These are phyloP conservation scores for Scrobipalpa atriplicella DNA, from an alignment of 2,888 invertebrate species.

Conservation along the genomic window DNA sequence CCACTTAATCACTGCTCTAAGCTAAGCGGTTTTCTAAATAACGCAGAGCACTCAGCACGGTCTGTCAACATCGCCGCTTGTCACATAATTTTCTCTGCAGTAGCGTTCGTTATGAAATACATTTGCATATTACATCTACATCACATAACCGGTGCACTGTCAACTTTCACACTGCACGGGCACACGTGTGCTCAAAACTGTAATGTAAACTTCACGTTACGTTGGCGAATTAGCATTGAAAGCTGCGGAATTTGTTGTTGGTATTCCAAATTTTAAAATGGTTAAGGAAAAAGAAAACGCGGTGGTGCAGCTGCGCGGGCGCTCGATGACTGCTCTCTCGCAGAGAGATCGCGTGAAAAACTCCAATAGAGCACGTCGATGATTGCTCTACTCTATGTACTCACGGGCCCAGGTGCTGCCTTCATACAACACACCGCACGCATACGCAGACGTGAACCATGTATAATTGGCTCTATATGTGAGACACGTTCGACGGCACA, in stretches of 20 bases:
- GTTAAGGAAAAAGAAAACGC: conserved; percentile 47
- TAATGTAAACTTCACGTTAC: background rate
- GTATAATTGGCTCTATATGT: conserved; percentile 30
- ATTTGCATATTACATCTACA: conserved; percentile 54
- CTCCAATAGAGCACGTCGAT: conserved; percentile 70
- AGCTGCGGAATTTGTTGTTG: background rate
- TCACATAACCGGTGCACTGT: conserved; percentile 45
- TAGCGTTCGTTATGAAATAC: conserved; percentile 47
- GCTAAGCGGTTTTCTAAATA: conserved; percentile 38
- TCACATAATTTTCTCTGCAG: conserved; percentile 48
- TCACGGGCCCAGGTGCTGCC: conserved; percentile 27
- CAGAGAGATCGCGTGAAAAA: conserved; percentile 80
- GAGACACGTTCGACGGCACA: conserved; percentile 29
- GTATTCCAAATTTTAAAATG: conserved; percentile 28
- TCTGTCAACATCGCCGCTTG: conserved; percentile 46
- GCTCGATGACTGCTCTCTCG: conserved; percentile 73
- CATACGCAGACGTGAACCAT: conserved; percentile 24
- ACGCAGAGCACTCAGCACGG: conserved; percentile 34
- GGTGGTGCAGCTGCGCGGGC: conserved; percentile 62
- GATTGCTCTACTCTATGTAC: conserved; percentile 43
- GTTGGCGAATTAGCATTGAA: background rate
- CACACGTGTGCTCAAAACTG: conserved; percentile 4
- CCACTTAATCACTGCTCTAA: background rate
- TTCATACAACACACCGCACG: conserved; percentile 27
- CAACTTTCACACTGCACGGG: conserved; percentile 47